Evolutionary conservation across 2,888 invertebrate genomes (phyloP).

Genomic region (Tipula confusa): DNA sequence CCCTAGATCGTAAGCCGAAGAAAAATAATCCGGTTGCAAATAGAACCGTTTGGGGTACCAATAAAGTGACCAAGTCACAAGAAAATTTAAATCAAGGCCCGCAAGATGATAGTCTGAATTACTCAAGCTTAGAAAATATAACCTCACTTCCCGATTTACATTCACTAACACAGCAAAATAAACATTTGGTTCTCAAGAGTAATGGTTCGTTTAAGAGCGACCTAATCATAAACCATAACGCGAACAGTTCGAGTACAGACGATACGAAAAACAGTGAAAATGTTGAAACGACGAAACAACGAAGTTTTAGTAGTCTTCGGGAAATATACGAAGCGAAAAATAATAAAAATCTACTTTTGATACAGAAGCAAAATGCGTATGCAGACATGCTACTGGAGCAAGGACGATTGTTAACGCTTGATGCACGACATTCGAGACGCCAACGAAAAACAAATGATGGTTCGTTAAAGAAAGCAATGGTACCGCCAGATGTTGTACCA

Average conservation of each 20-base stretch:
- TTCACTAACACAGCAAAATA: slow-evolving; percentile 39
- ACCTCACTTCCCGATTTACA: slow-evolving; percentile 43
- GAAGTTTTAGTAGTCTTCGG: slow-evolving; percentile 64
- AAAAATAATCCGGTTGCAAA: slow-evolving; percentile 48
- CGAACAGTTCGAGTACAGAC: not conserved
- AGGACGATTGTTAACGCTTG: slow-evolving; percentile 64
- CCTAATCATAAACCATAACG: slow-evolving; percentile 36
- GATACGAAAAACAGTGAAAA: not conserved
- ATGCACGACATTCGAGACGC: slow-evolving; percentile 67
- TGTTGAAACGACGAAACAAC: slow-evolving; percentile 46
- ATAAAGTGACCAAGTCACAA: slow-evolving; percentile 45
- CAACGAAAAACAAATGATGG: slow-evolving; percentile 52
- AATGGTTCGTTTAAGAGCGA: slow-evolving; percentile 67
- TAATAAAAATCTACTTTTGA: slow-evolving; percentile 46
- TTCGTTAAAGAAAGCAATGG: slow-evolving; percentile 46
- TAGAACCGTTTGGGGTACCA: slow-evolving; percentile 38
- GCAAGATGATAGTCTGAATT: slow-evolving; percentile 39
- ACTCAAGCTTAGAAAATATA: slow-evolving; percentile 40
- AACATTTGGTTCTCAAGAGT: slow-evolving; percentile 61
- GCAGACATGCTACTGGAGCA: slow-evolving; percentile 47
- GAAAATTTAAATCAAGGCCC: slow-evolving; percentile 43
- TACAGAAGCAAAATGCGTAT: slow-evolving; percentile 38
- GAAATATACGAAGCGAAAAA: slow-evolving; percentile 68
- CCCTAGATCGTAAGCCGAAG: slow-evolving; percentile 72
- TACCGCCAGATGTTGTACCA: slow-evolving; percentile 66